Conservation (phyloP, 2,888 invertebrate genomes). For the Trachelus iudaicus region DNA sequence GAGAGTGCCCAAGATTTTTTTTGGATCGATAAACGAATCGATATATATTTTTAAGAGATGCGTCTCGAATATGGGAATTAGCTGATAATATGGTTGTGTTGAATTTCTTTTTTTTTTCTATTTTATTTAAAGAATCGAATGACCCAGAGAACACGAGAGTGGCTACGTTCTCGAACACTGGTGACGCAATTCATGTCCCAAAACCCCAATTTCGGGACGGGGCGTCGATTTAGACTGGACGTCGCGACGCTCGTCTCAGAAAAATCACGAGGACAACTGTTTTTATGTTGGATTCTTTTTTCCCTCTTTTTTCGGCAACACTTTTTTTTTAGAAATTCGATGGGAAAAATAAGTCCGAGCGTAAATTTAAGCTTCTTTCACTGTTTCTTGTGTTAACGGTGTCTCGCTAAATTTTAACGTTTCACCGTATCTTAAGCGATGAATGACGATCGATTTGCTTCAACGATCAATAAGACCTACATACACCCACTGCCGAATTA, state of each 20-base stretch:
- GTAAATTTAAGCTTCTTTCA: background rate
- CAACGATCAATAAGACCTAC: background rate
- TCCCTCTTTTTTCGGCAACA: constrained; percentile 1
- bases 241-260: background rate
- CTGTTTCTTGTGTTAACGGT: background rate
- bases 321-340: background rate
- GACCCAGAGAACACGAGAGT: constrained; percentile 22
- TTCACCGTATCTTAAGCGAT: constrained; percentile 3
- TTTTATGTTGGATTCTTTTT: background rate
- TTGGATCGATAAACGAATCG: background rate
- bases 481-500: background rate
- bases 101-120: background rate
- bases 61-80: too few species aligned
- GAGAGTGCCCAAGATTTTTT: too few species aligned
- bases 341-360: background rate
- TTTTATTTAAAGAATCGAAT: constrained; percentile 18
- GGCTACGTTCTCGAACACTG: background rate
- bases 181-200: constrained; percentile 20
- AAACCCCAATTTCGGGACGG: constrained; percentile 28
- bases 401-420: background rate
- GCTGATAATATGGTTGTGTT: background rate
- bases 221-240: background rate
- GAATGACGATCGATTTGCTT: background rate
- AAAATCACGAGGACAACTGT: background rate
- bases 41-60: background rate